Evolutionary conservation across 2,888 invertebrate genomes (phyloP), one percentile per base, ranked within the genome.

Genomic region (Acrobasis consociella): DNA sequence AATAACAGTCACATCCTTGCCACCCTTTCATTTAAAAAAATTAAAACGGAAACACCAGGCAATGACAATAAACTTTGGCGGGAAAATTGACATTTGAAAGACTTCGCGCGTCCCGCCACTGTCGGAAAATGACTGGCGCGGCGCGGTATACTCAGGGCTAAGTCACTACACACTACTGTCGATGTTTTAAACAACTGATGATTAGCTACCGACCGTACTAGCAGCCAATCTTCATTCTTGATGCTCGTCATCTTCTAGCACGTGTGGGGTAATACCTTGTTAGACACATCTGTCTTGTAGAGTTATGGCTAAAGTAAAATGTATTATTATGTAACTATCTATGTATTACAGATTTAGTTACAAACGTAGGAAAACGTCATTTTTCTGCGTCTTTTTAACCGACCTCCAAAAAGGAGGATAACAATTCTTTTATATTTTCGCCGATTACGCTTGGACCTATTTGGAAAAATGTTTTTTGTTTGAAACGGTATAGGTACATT

Each of bases 121-220:
- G 71, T 72, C 69, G 80, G 73, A 77, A 80, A 78, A 80, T 77
- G 70, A 87, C 87, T 87, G 84, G 74, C 69, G 72, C 68, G 84
- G 74, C 69, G 72, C 68, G 59, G 65, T 67, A 67, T 65, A 65
- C n/a, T n/a, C n/a, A n/a, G n/a, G n/a, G n/a, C n/a, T n/a, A n/a
- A n/a, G n/a, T n/a, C n/a, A n/a, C n/a, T n/a, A n/a, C n/a, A n/a
- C n/a, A 65, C 65, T 56, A 68, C 65, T 69, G 70, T 69, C 71
- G 68, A 65, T 70, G 70, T 71, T 77, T 72, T 77, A 75, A 75
- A 76, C 75, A 75, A 75, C 70, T 64, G 63, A 68, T 70, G 64
- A 73, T 72, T 70, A 73, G 38, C 16, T 42, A 16, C 16, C n/a
- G n/a, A n/a, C n/a, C 42, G 11, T 56, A 7, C 22, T 17, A 46